Percentiles rank a stretch among this genome's conserved stretches.
These are phyloP conservation scores for Morone chrysops DNA, from an alignment of 2,113 vertebrate genomes.

Conservation along the genomic window DNA sequence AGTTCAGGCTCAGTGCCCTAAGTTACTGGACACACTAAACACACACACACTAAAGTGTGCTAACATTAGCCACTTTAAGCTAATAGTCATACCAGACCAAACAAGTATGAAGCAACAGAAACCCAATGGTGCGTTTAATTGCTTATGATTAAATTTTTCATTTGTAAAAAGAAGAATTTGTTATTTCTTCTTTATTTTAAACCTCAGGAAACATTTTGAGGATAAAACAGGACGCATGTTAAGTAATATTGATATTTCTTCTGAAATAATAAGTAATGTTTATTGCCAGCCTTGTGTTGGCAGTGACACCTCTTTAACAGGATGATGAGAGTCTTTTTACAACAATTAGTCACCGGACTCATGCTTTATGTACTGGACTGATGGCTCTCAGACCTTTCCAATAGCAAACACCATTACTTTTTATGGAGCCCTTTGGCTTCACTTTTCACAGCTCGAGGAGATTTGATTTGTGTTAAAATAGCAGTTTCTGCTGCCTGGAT, in stretches of 20 bases:
- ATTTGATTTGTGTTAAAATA: conserved; percentile 37
- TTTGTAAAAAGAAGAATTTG: background rate
- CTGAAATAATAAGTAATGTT: background rate
- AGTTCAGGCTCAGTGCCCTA: too few species aligned
- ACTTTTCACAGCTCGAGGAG: conserved; percentile 31
- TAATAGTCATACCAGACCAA: background rate
- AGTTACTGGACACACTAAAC: too few species aligned
- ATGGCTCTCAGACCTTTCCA: conserved; percentile 12
- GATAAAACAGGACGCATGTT: background rate
- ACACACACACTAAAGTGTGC: too few species aligned
- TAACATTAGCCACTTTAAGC: background rate
- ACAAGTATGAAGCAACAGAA: background rate
- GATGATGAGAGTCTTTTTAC: background rate
- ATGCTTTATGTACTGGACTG: background rate
- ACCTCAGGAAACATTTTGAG: background rate
- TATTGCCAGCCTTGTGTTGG: background rate
- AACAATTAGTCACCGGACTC: background rate
- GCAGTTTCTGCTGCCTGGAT: conserved; percentile 16
- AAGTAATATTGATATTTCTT: background rate
- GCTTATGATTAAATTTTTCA: background rate
- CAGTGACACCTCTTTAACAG: background rate
- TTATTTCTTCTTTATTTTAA: background rate
- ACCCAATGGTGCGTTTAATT: background rate
- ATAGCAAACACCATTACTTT: conserved; percentile 32
- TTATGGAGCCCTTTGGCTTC: conserved; percentile 28